Evolutionary conservation across 2,888 invertebrate genomes (phyloP).

Genomic region (Melipona bicolor): DNA sequence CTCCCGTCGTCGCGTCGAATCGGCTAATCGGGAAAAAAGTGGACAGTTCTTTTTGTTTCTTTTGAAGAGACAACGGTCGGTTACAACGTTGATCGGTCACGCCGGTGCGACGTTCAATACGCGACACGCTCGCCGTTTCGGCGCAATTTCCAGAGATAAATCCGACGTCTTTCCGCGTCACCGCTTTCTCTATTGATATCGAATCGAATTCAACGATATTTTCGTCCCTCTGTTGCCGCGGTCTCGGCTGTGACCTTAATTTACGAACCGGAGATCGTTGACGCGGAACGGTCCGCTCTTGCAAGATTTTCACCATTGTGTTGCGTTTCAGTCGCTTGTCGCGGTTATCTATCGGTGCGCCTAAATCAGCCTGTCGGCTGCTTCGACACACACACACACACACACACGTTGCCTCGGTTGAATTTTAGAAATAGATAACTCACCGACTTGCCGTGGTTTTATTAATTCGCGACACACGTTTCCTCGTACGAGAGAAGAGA

Average conservation of each 20-base stretch:
- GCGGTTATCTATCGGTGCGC: slow-evolving; percentile 51
- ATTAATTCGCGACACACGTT: background rate
- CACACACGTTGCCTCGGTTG: background rate
- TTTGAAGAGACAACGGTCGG: background rate
- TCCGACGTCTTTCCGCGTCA: background rate
- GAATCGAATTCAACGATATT: slow-evolving; percentile 22
- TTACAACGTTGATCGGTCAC: background rate
- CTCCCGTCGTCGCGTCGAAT: no score
- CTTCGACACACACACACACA: background rate
- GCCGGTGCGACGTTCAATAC: background rate
- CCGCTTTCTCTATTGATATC: background rate
- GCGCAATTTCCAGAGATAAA: background rate
- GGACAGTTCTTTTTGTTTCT: background rate
- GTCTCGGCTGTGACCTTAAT: slow-evolving; percentile 74
- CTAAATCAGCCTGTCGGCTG: slow-evolving; percentile 41
- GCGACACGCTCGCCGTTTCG: background rate
- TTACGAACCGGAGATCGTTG: slow-evolving; percentile 65
- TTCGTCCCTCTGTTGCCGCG: slow-evolving; percentile 33
- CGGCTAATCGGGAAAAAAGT: background rate
- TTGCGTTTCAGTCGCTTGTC: slow-evolving; percentile 29
- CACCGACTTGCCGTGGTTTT: background rate
- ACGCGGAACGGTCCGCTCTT: slow-evolving; percentile 54
- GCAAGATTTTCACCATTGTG: slow-evolving; percentile 46
- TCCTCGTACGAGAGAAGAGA: no score
- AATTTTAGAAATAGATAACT: background rate